Conservation (phyloP, 2,888 invertebrate genomes). For the Stenchaetothrips biformis region DNA sequence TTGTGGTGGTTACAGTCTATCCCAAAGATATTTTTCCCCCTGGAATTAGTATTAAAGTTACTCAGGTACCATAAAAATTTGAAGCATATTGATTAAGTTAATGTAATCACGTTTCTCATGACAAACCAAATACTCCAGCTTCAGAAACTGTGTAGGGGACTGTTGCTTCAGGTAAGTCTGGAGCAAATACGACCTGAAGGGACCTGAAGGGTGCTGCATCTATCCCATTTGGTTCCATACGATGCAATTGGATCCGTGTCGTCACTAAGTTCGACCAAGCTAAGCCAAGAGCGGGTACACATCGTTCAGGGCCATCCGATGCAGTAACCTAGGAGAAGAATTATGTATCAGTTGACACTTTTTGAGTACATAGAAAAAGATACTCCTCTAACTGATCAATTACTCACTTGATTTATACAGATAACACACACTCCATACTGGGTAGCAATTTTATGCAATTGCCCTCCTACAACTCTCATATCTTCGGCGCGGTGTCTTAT, state of each 20-base stretch:
- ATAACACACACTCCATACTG: slow-evolving; percentile 56
- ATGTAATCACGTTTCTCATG: neutral
- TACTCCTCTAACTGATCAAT: slow-evolving; percentile 32
- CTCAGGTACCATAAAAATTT: too few relatives aligned
- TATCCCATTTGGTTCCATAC: slow-evolving; percentile 36
- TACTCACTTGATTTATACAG: slow-evolving; percentile 66
- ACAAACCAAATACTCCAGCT: slow-evolving; percentile 44
- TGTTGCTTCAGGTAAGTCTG: slow-evolving; percentile 50
- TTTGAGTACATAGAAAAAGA: slow-evolving; percentile 7
- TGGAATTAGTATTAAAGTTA: too few relatives aligned
- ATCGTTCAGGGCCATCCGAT: slow-evolving; percentile 32
- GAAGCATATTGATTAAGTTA: too few relatives aligned
- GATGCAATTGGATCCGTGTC: slow-evolving; percentile 51
- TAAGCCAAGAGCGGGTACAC: slow-evolving; percentile 58
- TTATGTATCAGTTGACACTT: neutral
- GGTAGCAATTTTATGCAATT: slow-evolving; percentile 53
- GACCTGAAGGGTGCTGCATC: slow-evolving; percentile 35
- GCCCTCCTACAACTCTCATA: slow-evolving; percentile 53
- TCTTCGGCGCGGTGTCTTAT: slow-evolving; percentile 53
- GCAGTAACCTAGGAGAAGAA: slow-evolving; percentile 37
- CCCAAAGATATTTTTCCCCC: too few relatives aligned
- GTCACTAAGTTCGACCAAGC: slow-evolving; percentile 63
- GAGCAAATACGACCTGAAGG: slow-evolving; percentile 52
- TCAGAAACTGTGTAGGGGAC: slow-evolving; percentile 52
- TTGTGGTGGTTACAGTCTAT: neutral